Base-by-base conservation (phyloP, 2,888 invertebrate genomes). In the Syritta pipiens region DNA sequence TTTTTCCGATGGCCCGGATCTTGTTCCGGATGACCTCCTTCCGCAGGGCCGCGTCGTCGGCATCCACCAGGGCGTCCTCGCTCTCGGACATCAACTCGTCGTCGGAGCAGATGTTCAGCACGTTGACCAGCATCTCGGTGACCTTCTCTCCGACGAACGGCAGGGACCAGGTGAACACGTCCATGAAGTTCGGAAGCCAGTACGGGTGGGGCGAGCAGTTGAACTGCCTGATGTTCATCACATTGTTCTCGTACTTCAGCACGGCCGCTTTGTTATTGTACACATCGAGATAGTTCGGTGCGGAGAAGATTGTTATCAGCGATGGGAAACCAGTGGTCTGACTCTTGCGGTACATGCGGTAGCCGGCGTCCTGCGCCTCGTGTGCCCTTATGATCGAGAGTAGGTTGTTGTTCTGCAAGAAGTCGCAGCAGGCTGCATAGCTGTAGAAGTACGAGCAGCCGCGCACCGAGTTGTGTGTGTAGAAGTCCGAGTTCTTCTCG, bases 191-290 rank as follows among this genome's bases (percentile, higher is more conserved):
- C 85, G 99, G 99, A 90, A 99, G 91, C 99, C 99, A 99, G 89
- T 99, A 99, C 32, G 99, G 99, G 91, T 99, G 99, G 81, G 98
- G 97, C 84, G 98, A 98, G 91, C 98, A 99, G 90, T 99, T 99
- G 91, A 99, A 99, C 92, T 99, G 99, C 88, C 99, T 94, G 87
- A 99, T 99, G 91, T 99, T 99, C 99, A 99, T 99, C 86, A 99
- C 99, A 92, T 99, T 99, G 92, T 99, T 99, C 92, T 99, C 99
- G 91, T 99, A 99, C 90, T 99, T 99, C 88, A 99, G 92, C 89
- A 99, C 99, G 87, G 99, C 99, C 89, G 99, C 99, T 92, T 97
- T 99, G 92, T 99, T 99, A 91, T 99, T 99, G 91, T 99, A 99
- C 84, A 99, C 99, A 92, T 99, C 99, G 92, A 99, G 92, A 91